A percentile compares a stretch with the other conserved stretches of the same genome.
Conservation (phyloP, 2,888 invertebrate genomes). For the Cephus pulcher region DNA sequence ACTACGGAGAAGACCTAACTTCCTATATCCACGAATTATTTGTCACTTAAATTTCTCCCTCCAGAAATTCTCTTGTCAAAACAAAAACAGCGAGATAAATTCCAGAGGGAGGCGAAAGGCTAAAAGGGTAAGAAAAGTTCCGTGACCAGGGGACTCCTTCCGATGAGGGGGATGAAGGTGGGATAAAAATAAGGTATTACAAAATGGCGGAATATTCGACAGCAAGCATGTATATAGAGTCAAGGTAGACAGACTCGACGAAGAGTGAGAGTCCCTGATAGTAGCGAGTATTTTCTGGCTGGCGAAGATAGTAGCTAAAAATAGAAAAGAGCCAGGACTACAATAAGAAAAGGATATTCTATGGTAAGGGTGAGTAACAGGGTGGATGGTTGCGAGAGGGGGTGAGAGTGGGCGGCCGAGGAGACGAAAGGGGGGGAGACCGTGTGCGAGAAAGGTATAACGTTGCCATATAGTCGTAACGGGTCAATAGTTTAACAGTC, state of each 20-base stretch:
- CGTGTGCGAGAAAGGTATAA: conserved; percentile 10
- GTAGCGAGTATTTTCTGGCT: not conserved
- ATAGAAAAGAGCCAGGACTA: not conserved
- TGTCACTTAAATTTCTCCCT: not conserved
- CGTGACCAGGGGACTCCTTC: too few species aligned
- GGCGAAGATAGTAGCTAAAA: conserved; percentile 4
- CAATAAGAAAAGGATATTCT: conserved; percentile 4
- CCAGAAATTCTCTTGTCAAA: not conserved
- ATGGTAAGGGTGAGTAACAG: not conserved
- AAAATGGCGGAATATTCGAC: too few species aligned
- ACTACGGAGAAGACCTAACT: too few species aligned
- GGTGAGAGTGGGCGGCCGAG: not conserved
- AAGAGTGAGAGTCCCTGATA: too few species aligned
- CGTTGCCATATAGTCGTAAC: not conserved
- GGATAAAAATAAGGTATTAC: too few species aligned
- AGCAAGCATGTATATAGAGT: too few species aligned
- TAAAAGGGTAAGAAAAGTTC: too few species aligned
- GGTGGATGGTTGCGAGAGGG: not conserved
- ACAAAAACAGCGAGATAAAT: too few species aligned
- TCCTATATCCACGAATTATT: not conserved
- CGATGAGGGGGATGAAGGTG: too few species aligned
- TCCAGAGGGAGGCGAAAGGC: too few species aligned
- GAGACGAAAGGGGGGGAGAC: not conserved
- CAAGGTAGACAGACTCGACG: too few species aligned
- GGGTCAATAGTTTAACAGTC: conserved; percentile 22